phyloP scores from a whole-genome alignment of 1,140 invertebrate genomes.

The Eciton burchellii region DNA sequence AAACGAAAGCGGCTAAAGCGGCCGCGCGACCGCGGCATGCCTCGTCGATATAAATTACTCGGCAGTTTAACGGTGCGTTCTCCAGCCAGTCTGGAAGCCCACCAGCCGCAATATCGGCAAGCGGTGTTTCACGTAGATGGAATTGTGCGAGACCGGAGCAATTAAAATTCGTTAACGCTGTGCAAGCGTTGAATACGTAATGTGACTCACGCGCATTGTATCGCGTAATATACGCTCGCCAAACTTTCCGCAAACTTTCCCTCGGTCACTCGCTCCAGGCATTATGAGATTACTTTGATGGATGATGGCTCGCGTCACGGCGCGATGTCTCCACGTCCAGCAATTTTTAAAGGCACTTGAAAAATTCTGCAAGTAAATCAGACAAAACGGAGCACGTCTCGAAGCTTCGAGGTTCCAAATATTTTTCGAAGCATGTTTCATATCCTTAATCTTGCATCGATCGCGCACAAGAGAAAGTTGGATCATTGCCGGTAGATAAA shows the following conservation, averaged over 20 bases:
- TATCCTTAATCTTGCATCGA: too few species aligned
- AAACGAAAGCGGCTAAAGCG: not conserved
- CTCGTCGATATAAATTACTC: conserved; percentile 49
- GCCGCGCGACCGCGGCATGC: conserved; percentile 5
- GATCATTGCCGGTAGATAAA: not conserved
- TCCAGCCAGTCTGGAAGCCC: not conserved
- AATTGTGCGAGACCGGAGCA: conserved; percentile 12
- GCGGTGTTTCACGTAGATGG: conserved; percentile 7
- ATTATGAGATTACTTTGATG: conserved; percentile 9
- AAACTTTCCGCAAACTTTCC: conserved; percentile 16
- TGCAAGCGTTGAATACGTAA: conserved; percentile 50
- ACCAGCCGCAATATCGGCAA: conserved; percentile 31
- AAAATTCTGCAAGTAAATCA: too few species aligned
- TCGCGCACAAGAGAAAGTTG: not conserved
- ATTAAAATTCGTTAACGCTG: conserved; percentile 49
- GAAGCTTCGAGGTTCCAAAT: too few species aligned
- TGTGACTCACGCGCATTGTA: conserved; percentile 36
- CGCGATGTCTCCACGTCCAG: not conserved
- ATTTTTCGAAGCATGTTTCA: too few species aligned
- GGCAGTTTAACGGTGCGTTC: conserved; percentile 24
- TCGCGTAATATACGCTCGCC: conserved; percentile 8
- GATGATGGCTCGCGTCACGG: conserved; percentile 2
- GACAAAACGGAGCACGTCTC: too few species aligned
- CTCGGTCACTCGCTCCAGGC: not conserved
- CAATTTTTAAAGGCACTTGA: not conserved